phyloP scores from a whole-genome alignment of 2,113 vertebrate species.

The Australoheros scitulus region DNA sequence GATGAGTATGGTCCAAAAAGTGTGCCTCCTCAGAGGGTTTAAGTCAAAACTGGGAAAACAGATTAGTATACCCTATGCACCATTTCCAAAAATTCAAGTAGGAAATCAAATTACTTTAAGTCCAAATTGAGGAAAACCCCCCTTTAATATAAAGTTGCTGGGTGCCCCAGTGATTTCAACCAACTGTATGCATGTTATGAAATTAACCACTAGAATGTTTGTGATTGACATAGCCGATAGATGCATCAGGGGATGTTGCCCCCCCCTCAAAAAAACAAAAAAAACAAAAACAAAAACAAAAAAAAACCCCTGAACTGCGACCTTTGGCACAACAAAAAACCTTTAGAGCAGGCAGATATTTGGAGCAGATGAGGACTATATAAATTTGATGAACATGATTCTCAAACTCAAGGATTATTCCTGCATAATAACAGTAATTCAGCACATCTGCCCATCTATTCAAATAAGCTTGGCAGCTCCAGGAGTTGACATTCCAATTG shows the following conservation, averaged over 20 bases:
- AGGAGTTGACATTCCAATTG: neutral
- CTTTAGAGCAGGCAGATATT: neutral
- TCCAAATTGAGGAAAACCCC: too few species aligned
- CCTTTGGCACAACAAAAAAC: neutral
- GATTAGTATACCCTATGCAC: neutral
- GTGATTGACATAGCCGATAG: too few species aligned
- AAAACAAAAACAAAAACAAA: too few species aligned
- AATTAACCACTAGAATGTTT: neutral
- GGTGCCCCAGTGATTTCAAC: neutral
- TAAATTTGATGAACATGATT: neutral
- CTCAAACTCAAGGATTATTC: neutral
- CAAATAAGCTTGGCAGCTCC: neutral
- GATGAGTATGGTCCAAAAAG: slow-evolving; percentile 91
- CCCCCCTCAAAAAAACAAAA: too few species aligned
- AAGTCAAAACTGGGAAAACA: slow-evolving; percentile 84
- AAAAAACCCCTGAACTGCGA: neutral
- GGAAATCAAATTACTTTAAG: too few species aligned
- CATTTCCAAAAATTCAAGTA: neutral
- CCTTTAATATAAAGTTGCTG: neutral
- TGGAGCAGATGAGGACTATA: neutral
- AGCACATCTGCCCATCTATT: neutral
- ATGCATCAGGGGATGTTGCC: too few species aligned
- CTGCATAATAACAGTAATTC: neutral
- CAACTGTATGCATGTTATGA: neutral
- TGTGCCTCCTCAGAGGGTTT: slow-evolving; percentile 89